These are phyloP conservation scores for Herpailurus yagouaroundi DNA, from an alignment of 2,113 vertebrate genomes.

Conservation along the genomic window DNA sequence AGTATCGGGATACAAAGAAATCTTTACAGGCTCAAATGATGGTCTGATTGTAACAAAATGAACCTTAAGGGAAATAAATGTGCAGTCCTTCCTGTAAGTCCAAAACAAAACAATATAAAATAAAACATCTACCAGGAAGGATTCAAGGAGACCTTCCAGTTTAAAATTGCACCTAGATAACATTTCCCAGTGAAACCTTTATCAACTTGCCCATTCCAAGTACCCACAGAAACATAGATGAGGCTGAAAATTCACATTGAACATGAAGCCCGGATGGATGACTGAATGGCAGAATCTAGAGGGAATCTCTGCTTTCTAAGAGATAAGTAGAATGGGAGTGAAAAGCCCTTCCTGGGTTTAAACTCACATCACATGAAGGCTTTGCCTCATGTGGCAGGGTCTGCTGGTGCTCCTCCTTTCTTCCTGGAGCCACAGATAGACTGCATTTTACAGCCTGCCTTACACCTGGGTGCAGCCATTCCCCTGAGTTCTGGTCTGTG, in stretches of 20 bases:
- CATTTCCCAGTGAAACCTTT: not conserved
- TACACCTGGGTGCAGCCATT: fast-evolving
- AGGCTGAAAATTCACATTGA: not conserved
- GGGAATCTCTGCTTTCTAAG: not conserved
- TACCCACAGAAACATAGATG: not conserved
- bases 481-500: not conserved
- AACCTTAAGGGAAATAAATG: constrained; percentile 1
- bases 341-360: not conserved
- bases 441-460: not conserved
- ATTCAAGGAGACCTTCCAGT: not conserved
- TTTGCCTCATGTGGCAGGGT: not conserved
- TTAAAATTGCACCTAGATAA: not conserved
- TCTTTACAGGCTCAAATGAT: not conserved
- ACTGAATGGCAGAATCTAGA: not conserved
- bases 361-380: not conserved
- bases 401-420: not conserved
- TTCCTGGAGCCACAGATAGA: not conserved
- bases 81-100: not conserved
- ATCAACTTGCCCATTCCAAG: not conserved
- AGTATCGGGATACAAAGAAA: not conserved
- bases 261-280: not conserved
- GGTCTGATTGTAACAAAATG: not conserved
- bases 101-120: constrained; percentile 22
- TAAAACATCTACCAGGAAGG: not conserved
- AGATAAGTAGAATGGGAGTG: not conserved